Base-by-base conservation (phyloP, 2,888 invertebrate genomes). In the Nomada ruficornis region DNA sequence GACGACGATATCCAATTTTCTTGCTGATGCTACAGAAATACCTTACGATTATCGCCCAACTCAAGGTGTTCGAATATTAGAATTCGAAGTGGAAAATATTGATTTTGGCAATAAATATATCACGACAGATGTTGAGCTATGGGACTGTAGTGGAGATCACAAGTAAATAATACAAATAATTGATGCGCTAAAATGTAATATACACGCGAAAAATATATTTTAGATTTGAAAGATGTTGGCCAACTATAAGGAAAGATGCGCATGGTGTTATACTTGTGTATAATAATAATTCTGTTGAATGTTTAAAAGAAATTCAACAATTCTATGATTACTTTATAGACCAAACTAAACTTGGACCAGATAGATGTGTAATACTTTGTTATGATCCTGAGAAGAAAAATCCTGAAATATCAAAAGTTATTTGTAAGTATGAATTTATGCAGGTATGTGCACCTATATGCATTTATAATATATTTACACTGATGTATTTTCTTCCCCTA, bases 141-240 rank as follows among this genome's bases (percentile, higher is more conserved):
- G 97, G 97, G 97, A 97, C 91, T 96, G 96, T 93, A 97, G 97
- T 91, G 97, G 97, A 20, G 96, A 97, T 92, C 95, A 95, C 88
- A 96, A 95, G 97, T 97, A 95, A 90, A 44, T 65, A 44, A 3
- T 15, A 57, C 57, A 3, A 42, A 44, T 59, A 52, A 72, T 47
- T 65, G 60, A 36, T 50, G 42, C 47, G 29, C 29, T 29, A 20
- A 2, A 52, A 62, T 44, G 36, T 60, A 52, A 67, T 44, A 20
- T 57, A 11, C 2, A 20, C 10, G 7, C 0, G 13, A 44, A 67
- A 54, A 62, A 13, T 23, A 18, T 63, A 36, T 92, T 93, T 67
- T 89, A 97, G 97, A 90, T 97, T 95, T 94, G 96, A 96, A 91
- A 95, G 95, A 11, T 97, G 97, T 90, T 97, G 97, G 97, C 96